Evolutionary conservation across 2,113 vertebrate species (phyloP).

Genomic region (Apaloderma vittatum): DNA sequence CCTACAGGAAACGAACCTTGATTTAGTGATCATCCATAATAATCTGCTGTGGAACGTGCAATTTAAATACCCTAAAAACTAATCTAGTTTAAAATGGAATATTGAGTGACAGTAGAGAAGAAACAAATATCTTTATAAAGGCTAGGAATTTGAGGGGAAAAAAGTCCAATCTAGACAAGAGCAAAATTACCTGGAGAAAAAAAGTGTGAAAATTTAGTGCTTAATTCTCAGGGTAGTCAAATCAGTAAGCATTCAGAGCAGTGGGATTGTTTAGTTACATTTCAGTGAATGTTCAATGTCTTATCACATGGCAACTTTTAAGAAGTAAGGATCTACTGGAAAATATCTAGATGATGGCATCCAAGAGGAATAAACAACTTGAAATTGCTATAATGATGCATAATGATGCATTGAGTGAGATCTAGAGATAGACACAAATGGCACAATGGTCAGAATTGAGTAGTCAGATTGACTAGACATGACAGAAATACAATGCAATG

Average conservation of each 20-base stretch:
- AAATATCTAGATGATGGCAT: not conserved
- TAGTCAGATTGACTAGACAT: not conserved
- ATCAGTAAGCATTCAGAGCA: not conserved
- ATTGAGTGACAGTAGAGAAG: not conserved
- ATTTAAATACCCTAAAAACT: not conserved
- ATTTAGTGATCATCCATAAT: not conserved
- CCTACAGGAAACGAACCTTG: not conserved
- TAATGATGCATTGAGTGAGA: not conserved
- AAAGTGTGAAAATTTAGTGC: not conserved
- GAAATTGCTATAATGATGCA: not conserved
- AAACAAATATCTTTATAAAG: not conserved
- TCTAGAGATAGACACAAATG: not conserved
- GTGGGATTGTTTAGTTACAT: not conserved
- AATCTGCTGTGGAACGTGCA: not conserved
- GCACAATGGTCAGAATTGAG: not conserved
- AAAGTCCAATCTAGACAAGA: not conserved
- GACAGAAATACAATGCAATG: not conserved
- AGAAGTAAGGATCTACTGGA: not conserved
- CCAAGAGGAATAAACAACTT: not conserved
- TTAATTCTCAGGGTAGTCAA: not conserved
- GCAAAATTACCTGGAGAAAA: not conserved
- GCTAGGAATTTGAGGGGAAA: not conserved
- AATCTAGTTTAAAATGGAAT: not conserved
- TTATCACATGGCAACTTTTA: not conserved
- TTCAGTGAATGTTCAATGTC: not conserved